Base-by-base conservation (phyloP, 2,113 vertebrate genomes). In the Limanda limanda region DNA sequence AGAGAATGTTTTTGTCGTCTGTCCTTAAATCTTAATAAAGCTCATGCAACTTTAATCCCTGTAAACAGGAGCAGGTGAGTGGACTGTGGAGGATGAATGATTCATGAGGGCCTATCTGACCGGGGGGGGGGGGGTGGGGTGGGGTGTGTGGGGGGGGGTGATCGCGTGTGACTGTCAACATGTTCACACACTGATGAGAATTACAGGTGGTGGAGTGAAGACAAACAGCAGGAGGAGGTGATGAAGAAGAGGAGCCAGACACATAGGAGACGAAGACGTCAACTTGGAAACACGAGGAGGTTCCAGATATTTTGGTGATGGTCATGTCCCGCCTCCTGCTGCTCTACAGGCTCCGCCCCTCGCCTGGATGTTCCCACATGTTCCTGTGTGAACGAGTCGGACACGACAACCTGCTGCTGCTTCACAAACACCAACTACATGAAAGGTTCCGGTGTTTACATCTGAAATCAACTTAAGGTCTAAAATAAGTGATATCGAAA, bases 11-110 rank as follows among this genome's bases (percentile, higher is more conserved):
- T 27, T 60, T 67, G n/a, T 61, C 31, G 68, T 65, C 54, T 0
- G 15, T 55, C 86, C 82, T 90, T 31, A 31, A 31, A 31, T 31
- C 31, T 31, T 87, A 90, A 92, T 89, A 79, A 88, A 90, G 86
- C n/a, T 24, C 79, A 91, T 94, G 76, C 81, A 94, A 91, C 79
- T 90, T 92, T 91, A 81, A 92, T 78, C 15, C 3, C 5, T 10
- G 69, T 89, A 87, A 92, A 90, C 85, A 87, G 63, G 83, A 13
- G 59, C 79, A 84, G 84, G 82, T 80, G 83, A 88, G 85, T 47
- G 82, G 72, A 69, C 59, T 24, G 77, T 14, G 64, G 31, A 57
- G 21, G 58, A 89, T 91, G 74, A 91, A 77, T 92, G 87, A 94
- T 92, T 93, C 58, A 92, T 92, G 81, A 54, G 25, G 74, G 78